A percentile compares a stretch with the other conserved stretches of the same genome.
Evolutionary conservation across 2,113 vertebrate species (phyloP).

Genomic region (Sterna hirundo): DNA sequence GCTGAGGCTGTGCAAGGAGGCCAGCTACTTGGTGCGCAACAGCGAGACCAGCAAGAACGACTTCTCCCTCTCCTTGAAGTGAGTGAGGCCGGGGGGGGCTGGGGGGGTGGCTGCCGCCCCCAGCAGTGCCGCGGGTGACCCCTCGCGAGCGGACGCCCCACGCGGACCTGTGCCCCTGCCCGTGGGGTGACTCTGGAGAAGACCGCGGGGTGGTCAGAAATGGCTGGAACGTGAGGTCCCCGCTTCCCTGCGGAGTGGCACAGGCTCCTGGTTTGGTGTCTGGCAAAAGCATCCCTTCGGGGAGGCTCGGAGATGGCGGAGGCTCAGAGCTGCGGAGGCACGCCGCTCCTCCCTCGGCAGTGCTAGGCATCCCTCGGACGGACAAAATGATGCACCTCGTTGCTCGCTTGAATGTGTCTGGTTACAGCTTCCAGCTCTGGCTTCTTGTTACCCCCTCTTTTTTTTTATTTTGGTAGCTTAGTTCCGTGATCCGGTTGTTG

Average conservation of each 20-base stretch:
- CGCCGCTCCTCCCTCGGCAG: background rate
- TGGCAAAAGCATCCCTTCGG: background rate
- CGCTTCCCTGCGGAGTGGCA: background rate
- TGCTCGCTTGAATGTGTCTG: background rate
- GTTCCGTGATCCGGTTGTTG: background rate
- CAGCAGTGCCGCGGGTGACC: background rate
- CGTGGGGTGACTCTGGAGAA: background rate
- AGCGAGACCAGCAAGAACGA: slow-evolving; percentile 98
- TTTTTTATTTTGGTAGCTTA: background rate
- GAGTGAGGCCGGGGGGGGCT: slow-evolving; percentile 57
- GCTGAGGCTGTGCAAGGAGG: slow-evolving; percentile 94
- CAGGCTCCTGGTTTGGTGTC: background rate
- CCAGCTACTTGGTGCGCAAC: slow-evolving; percentile 98
- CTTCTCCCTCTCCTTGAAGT: slow-evolving; percentile 98
- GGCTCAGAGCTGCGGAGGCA: background rate
- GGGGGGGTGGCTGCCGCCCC: background rate
- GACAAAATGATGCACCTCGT: background rate
- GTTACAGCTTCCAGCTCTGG: background rate
- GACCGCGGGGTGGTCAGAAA: background rate
- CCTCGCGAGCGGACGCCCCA: rapidly evolving
- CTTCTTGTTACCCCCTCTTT: background rate
- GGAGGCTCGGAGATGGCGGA: background rate
- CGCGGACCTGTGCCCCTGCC: rapidly evolving
- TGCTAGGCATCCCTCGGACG: background rate
- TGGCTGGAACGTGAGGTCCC: background rate